phyloP scores from a whole-genome alignment of 2,888 invertebrate species.

The Helobdella robusta region DNA sequence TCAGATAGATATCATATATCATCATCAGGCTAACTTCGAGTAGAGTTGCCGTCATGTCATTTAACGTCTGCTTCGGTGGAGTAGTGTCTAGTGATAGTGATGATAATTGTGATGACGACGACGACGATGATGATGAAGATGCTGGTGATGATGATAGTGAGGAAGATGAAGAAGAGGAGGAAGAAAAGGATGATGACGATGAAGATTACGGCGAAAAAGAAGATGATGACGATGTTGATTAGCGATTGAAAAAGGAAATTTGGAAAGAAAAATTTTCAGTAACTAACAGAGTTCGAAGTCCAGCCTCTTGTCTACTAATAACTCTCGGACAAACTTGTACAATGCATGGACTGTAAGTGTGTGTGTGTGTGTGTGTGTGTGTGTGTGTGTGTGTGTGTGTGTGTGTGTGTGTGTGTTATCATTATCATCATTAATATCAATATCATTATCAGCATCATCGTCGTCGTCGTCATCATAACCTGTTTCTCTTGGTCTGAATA shows the following conservation, averaged over 20 bases:
- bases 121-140: not conserved
- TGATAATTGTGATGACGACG: no score
- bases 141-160: not conserved
- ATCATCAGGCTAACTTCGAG: slow-evolving; percentile 38
- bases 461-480: slow-evolving; percentile 35
- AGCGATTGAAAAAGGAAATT: not conserved
- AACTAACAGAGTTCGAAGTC: slow-evolving; percentile 72
- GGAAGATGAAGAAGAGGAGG: slow-evolving; percentile 6
- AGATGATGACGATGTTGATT: slow-evolving; percentile 15
- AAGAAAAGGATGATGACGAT: not conserved
- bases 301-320: slow-evolving; percentile 59
- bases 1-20: not conserved
- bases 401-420: not conserved
- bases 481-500: slow-evolving; percentile 68
- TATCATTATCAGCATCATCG: not conserved
- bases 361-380: not conserved
- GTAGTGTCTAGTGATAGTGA: slow-evolving; percentile 59
- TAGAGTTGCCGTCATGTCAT: slow-evolving; percentile 44
- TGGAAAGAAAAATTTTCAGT: not conserved
- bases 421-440: not conserved
- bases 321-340: slow-evolving; percentile 63
- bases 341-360: slow-evolving; percentile 57
- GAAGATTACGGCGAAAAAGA: not conserved
- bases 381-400: not conserved
- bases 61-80: slow-evolving; percentile 67